Evolutionary conservation across 2,797 vertebrate genomes (phyloP), one percentile per base, ranked within the genome.

Genomic region (Steatocranus sp.): DNA sequence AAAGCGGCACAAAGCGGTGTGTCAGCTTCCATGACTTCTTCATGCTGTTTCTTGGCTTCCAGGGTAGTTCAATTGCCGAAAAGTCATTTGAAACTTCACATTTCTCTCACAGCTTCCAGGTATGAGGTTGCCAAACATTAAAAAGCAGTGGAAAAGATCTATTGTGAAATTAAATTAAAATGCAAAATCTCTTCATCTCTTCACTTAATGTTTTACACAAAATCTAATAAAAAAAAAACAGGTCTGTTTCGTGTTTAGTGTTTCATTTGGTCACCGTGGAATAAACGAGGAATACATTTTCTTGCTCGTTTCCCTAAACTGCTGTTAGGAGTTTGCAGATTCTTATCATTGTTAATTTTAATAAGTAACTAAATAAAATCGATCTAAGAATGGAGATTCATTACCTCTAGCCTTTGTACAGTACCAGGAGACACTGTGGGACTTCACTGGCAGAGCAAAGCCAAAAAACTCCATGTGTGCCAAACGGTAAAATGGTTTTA

Each of bases 21-120:
- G 54, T 84, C 80, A 50, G 78, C 80, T 56, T 80, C 27, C 58
- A 49, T 58, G 51, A 82, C 83, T 84, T 82, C 50, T 76, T 53
- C 49, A 73, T 30, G 63, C 38, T 84, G 80, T 86, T 76, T 78
- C 68, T 74, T 46, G 5, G 74, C 41, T 79, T 78, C 76, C 79
- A 41, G 53, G n/a, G 76, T 54, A 66, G 49, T 81, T 88, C 36
- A 84, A 27, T 61, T 51, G 63, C 70, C 51, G 17, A 76, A 18
- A 90, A 82, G 25, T 70, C 54, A 88, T 78, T 81, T 78, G 58
- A 84, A 87, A 84, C 53, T 54, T 75, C n/a, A 77, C 25, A 74
- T 75, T 77, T 30, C 32, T 43, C 30, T 54, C 41, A 32, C 46
- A 6, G 49, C 56, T 43, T 50, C 78, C 23, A 83, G 80, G 58